Base-by-base conservation (phyloP, 2,113 vertebrate genomes). In the Peromyscus leucopus region DNA sequence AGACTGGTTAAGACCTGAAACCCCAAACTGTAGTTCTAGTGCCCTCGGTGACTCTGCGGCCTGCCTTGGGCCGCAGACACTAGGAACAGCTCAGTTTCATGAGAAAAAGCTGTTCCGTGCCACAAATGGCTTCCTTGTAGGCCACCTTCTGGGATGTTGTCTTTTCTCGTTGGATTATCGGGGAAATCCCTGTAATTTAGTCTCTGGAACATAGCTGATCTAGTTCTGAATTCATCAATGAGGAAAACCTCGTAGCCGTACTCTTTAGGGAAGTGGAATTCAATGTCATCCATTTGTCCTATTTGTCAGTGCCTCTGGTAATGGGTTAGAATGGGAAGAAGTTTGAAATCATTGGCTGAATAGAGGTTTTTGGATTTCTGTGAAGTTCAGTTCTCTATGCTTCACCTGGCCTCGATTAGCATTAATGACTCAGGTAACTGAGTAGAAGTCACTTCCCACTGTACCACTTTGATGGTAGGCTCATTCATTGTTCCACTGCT, bases 361-460 rank as follows among this genome's bases (percentile, higher is more conserved):
- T 24, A 86, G 94, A 94, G 67, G 92, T 74, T 97, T 97, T 95
- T 65, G 91, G 96, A 94, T 91, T 96, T 94, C 96, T 96, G 96
- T 93, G 91, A 74, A 83, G 95, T 97, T 97, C 91, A 93, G 91
- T 97, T 89, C 93, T 55, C 94, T 93, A 91, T 79, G 96, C 90
- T 96, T 97, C 94, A 83, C 96, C 89, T 93, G 89, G 96, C 89
- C 96, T 91, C 93, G 95, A 79, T 94, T 95, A 97, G 96, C 76
- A 89, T 80, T 91, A 79, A 95, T 83, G 89, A 96, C 79, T 74
- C 82, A 78, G 94, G 93, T 94, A 96, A 74, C 95, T 74, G 93
- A 97, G 90, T 94, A 83, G 89, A 94, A 94, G 93, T 93, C 91
- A 78, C 72, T 79, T 82, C 71, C 67, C 94, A 96, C 95, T 91